phyloP scores from a whole-genome alignment of 2,797 vertebrate species.

The Nasua narica region DNA sequence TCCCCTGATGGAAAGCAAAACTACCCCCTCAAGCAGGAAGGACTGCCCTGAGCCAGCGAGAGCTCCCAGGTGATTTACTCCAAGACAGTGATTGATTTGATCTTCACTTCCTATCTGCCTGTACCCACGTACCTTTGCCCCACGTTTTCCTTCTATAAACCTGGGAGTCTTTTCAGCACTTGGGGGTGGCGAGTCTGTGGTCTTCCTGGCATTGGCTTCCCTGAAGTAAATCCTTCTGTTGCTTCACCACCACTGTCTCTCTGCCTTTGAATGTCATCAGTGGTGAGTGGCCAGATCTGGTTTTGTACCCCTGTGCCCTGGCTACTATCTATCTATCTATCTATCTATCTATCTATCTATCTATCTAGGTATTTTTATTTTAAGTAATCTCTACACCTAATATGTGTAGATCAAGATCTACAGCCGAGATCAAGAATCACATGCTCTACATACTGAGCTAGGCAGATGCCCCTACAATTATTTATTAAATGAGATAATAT shows the following conservation, averaged over 20 bases:
- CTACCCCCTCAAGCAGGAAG: neutral
- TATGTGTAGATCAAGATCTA: too few relatives aligned
- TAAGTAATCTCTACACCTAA: neutral
- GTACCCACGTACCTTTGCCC: neutral
- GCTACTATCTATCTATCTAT: too few relatives aligned
- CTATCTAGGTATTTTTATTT: neutral
- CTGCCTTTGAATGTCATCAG: neutral
- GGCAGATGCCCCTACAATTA: neutral
- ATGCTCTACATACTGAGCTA: neutral
- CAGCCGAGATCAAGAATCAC: neutral
- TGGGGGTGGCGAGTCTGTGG: neutral
- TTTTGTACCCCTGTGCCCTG: neutral
- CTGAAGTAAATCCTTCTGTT: neutral
- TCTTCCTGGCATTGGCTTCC: neutral
- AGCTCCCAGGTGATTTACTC: neutral
- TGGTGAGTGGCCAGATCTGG: neutral
- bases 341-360: too few relatives aligned
- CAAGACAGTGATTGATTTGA: neutral
- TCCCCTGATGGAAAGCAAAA: neutral
- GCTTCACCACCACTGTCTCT: neutral
- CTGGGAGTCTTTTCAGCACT: neutral
- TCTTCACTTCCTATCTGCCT: too few relatives aligned
- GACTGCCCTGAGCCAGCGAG: neutral
- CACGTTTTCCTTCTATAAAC: neutral
- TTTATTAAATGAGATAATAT: neutral